These are phyloP conservation scores for Psix sp. DNA, from an alignment of 1,140 invertebrate genomes.

Conservation along the genomic window DNA sequence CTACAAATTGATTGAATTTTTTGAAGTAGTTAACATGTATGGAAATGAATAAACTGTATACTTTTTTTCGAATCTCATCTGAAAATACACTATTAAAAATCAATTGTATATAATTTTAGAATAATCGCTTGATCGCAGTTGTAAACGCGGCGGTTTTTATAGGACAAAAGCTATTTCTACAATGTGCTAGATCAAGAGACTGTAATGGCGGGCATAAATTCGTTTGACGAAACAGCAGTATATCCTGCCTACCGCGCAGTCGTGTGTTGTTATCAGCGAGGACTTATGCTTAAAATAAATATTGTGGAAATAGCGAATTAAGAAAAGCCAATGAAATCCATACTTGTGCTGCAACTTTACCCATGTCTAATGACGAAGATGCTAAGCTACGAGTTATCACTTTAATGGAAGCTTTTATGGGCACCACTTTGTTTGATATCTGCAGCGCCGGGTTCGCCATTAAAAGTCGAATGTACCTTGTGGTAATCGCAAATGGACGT, in stretches of 20 bases:
- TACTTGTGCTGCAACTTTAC: constrained; percentile 7
- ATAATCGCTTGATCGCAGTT: constrained; percentile 21
- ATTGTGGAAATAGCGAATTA: constrained; percentile 39
- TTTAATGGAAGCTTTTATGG: constrained; percentile 52
- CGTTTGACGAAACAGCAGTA: background rate
- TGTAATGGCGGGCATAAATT: constrained; percentile 48
- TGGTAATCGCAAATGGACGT: constrained; percentile 39
- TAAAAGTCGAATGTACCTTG: constrained; percentile 28
- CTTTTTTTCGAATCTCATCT: constrained; percentile 5
- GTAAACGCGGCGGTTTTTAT: constrained; percentile 15
- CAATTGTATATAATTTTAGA: constrained; percentile 34
- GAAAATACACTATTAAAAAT: constrained; percentile 19
- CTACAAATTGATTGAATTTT: too few species aligned
- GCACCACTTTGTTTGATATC: constrained; percentile 53
- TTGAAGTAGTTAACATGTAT: too few species aligned
- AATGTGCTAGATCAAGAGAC: constrained; percentile 23
- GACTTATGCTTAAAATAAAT: constrained; percentile 24
- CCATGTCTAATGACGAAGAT: constrained; percentile 45
- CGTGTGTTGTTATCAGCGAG: constrained; percentile 10
- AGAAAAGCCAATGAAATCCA: constrained; percentile 28
- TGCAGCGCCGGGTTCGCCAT: constrained; percentile 25
- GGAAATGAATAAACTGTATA: background rate
- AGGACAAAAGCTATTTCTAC: constrained; percentile 45
- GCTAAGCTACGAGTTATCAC: constrained; percentile 47
- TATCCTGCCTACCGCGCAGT: constrained; percentile 40